Evolutionary conservation across 2,797 vertebrate genomes (phyloP).

Genomic region (Microctenopoma lineatum): DNA sequence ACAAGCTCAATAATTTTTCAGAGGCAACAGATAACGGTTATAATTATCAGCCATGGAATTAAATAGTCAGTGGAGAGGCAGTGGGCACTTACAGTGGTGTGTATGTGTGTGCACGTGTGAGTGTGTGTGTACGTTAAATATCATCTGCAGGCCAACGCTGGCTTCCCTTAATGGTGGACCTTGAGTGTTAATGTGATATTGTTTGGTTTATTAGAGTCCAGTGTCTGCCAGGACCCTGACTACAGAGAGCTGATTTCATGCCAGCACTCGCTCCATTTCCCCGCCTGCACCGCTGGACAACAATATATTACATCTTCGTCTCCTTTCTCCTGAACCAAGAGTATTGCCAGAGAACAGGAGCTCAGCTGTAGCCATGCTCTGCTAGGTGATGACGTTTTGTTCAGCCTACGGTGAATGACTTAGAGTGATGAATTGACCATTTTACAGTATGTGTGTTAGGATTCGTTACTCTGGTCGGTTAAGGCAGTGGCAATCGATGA

Average conservation of each 20-base stretch:
- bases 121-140: conserved; percentile 23
- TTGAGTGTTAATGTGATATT: conserved; percentile 73
- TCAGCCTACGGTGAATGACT: conserved; percentile 9
- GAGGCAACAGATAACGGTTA: conserved; percentile 68
- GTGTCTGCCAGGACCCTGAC: conserved; percentile 55
- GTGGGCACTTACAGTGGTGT: conserved; percentile 18
- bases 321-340: conserved; percentile 29
- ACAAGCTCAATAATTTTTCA: conserved; percentile 72
- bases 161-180: conserved; percentile 57
- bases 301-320: conserved; percentile 36
- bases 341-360: conserved; percentile 35
- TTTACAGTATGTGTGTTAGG: conserved; percentile 13
- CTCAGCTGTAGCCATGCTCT: conserved; percentile 26
- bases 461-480: conserved; percentile 46
- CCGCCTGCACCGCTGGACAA: conserved; percentile 25
- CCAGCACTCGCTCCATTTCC: conserved; percentile 42
- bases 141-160: conserved; percentile 41
- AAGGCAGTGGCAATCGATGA: conserved; percentile 42
- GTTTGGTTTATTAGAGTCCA: conserved; percentile 70
- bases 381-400: conserved; percentile 8
- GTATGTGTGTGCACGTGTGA: neutral
- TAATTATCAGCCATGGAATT: conserved; percentile 69
- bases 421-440: conserved; percentile 23
- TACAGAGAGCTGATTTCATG: conserved; percentile 46
- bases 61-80: conserved; percentile 54